Percentiles rank a stretch among this genome's conserved stretches.
Evolutionary conservation across 2,113 vertebrate species (phyloP).

Genomic region (Anolis sagrei): DNA sequence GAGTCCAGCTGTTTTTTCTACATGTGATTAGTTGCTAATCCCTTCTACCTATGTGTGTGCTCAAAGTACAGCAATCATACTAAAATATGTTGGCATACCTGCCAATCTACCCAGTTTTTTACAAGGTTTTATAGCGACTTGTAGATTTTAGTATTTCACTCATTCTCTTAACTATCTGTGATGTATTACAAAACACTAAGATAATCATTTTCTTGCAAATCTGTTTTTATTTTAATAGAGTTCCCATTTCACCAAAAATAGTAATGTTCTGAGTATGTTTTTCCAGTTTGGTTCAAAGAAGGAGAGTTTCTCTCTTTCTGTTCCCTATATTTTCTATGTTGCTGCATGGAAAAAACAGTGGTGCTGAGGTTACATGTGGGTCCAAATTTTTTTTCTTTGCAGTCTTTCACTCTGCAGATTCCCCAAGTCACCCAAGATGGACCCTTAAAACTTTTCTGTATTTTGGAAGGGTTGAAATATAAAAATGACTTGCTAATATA

Average conservation of each 20-base stretch:
- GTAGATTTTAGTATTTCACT: neutral
- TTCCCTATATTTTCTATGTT: neutral
- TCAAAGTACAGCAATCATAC: neutral
- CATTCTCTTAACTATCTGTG: neutral
- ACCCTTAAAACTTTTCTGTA: too few species aligned
- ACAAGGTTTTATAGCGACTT: neutral
- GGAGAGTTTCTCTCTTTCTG: neutral
- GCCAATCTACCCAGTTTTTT: neutral
- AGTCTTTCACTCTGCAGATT: too few species aligned
- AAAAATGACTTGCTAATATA: too few species aligned
- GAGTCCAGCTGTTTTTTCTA: neutral
- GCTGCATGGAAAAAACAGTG: too few species aligned
- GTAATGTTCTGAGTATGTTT: neutral
- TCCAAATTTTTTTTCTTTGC: too few species aligned
- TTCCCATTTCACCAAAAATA: neutral
- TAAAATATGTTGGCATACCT: neutral
- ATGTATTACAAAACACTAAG: neutral
- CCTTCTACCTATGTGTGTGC: neutral
- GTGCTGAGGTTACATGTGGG: too few species aligned
- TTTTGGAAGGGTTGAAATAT: too few species aligned
- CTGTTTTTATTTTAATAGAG: neutral
- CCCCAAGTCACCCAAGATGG: too few species aligned
- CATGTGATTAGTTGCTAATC: neutral
- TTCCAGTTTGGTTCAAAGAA: neutral
- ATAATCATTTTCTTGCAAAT: neutral